phyloP scores from a whole-genome alignment of 2,113 vertebrate species.

The Xenopus borealis region DNA sequence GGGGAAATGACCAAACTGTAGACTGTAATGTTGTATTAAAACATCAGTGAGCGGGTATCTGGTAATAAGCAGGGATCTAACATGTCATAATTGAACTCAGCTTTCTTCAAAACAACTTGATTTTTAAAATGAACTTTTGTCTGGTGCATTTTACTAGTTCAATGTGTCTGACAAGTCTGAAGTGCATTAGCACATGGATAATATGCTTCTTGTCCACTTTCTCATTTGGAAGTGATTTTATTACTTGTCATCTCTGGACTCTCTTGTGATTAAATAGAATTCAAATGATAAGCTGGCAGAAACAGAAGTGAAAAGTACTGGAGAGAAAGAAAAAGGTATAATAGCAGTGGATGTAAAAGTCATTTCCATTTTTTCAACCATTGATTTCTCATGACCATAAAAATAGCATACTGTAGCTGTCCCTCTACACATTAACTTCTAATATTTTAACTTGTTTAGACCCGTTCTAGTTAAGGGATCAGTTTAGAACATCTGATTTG shows the following conservation, averaged over 20 bases:
- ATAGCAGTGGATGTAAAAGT: too few relatives aligned
- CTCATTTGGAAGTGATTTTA: slow-evolving; percentile 14
- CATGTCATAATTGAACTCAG: slow-evolving; percentile 28
- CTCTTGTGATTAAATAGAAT: slow-evolving; percentile 22
- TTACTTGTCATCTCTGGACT: slow-evolving; percentile 15
- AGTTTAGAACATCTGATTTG: too few relatives aligned
- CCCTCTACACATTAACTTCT: too few relatives aligned
- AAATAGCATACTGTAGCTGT: too few relatives aligned
- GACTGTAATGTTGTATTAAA: slow-evolving; percentile 21
- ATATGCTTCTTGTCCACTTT: slow-evolving; percentile 6
- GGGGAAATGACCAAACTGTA: background rate
- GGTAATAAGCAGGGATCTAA: background rate
- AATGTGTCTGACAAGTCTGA: slow-evolving; percentile 21
- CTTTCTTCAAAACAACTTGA: slow-evolving; percentile 21
- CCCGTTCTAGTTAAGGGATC: too few relatives aligned
- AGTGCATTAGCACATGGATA: slow-evolving; percentile 36
- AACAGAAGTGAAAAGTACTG: too few relatives aligned
- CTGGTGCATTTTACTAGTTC: slow-evolving; percentile 29
- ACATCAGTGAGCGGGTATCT: background rate
- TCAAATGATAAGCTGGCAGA: slow-evolving; percentile 18
- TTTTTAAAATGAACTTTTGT: slow-evolving; percentile 22
- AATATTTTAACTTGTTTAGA: too few relatives aligned
- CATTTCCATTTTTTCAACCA: too few relatives aligned
- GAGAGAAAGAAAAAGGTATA: too few relatives aligned
- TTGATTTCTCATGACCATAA: too few relatives aligned